Conservation (phyloP, 2,113 vertebrate species). For the Synchiropus splendidus region DNA sequence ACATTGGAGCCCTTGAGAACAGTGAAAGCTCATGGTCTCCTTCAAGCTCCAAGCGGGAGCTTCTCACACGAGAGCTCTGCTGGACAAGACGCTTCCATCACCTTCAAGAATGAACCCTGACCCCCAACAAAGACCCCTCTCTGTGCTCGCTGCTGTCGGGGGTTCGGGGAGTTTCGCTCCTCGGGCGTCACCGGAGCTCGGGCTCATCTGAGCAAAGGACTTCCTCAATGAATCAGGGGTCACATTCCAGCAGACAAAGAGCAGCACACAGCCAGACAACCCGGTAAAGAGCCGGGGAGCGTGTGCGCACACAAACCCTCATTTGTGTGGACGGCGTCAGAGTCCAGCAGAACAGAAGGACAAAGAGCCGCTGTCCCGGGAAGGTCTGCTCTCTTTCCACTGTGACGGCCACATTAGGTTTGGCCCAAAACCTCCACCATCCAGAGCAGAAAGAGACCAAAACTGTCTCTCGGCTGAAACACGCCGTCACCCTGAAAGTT, state of each 20-base stretch:
- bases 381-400: neutral
- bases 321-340: constrained; percentile 21
- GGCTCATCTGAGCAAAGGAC: constrained; percentile 15
- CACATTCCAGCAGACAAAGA: constrained; percentile 49
- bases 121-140: too few species aligned
- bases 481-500: too few species aligned
- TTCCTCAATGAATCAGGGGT: constrained; percentile 43
- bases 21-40: too few species aligned
- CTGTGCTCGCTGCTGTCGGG: constrained; percentile 13
- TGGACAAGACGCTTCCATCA: too few species aligned
- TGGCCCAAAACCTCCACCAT: neutral
- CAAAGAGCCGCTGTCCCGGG: too few species aligned
- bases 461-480: too few species aligned
- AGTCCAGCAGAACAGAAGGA: too few species aligned
- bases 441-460: neutral
- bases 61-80: too few species aligned
- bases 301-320: constrained; percentile 29
- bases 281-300: constrained; percentile 20
- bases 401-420: neutral
- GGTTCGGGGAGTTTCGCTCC: constrained; percentile 26
- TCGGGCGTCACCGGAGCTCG: constrained; percentile 26
- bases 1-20: too few species aligned
- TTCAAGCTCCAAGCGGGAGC: too few species aligned
- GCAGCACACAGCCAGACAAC: constrained; percentile 26
- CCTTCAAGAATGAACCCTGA: too few species aligned